Evolutionary conservation across 1,140 invertebrate genomes (phyloP).

Genomic region (Oncopodura yosiiana): DNA sequence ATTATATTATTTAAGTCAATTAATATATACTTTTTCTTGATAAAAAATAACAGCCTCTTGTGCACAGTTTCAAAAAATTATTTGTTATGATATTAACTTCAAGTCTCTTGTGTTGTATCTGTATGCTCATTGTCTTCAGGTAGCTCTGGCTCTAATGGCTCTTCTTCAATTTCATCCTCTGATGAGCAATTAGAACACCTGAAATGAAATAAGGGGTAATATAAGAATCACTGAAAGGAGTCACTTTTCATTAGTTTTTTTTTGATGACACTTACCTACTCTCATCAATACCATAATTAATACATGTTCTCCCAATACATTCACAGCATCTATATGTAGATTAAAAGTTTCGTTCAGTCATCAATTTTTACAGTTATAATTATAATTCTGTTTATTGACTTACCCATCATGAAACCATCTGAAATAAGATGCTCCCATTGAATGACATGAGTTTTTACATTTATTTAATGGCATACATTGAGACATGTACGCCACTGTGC

Average conservation of each 20-base stretch:
- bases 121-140: slow-evolving; percentile 18
- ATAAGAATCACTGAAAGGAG: background rate
- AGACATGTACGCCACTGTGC: slow-evolving; percentile 83
- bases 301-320: slow-evolving; percentile 77
- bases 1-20: too few relatives aligned
- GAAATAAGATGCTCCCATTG: slow-evolving; percentile 62
- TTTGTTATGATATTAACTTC: too few relatives aligned
- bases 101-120: background rate
- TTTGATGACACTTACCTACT: slow-evolving; percentile 47
- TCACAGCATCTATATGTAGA: slow-evolving; percentile 93
- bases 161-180: slow-evolving; percentile 33
- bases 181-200: slow-evolving; percentile 32
- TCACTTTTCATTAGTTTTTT: background rate
- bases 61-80: too few relatives aligned
- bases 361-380: too few relatives aligned
- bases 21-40: too few relatives aligned
- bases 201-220: background rate
- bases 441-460: slow-evolving; percentile 66
- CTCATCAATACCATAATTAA: slow-evolving; percentile 86
- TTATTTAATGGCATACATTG: slow-evolving; percentile 82
- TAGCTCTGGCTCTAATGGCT: slow-evolving; percentile 17
- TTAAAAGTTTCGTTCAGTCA: too few relatives aligned
- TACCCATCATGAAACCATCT: slow-evolving; percentile 91
- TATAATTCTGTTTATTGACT: background rate
- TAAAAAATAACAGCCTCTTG: too few relatives aligned